A percentile compares a stretch with the other conserved stretches of the same genome.
phyloP scores from a whole-genome alignment of 2,113 vertebrate genomes.

The Dicentrarchus labrax region DNA sequence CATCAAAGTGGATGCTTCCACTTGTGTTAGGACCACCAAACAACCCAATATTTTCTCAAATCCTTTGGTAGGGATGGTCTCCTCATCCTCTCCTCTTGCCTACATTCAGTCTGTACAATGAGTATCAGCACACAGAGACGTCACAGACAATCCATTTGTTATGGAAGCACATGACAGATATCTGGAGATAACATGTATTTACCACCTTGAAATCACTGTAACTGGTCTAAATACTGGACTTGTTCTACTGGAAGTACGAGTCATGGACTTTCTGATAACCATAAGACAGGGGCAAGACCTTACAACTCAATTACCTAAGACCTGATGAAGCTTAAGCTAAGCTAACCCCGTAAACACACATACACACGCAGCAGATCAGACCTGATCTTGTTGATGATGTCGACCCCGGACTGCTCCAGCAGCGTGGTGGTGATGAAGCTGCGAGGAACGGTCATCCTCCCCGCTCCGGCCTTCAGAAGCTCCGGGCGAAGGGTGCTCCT shows the following conservation, averaged over 20 bases:
- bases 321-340: neutral
- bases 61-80: neutral
- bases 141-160: neutral
- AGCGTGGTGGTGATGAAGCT: slow-evolving; percentile 93
- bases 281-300: too few relatives aligned
- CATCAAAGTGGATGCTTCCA: neutral
- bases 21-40: neutral
- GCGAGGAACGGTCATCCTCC: slow-evolving; percentile 90
- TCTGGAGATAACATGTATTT: neutral
- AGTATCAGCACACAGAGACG: neutral
- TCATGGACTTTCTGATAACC: neutral
- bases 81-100: neutral
- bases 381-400: slow-evolving; percentile 99
- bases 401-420: slow-evolving; percentile 94
- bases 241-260: neutral
- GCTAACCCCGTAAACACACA: neutral
- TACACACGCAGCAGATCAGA: slow-evolving; percentile 56
- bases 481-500: slow-evolving; percentile 88
- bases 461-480: slow-evolving; percentile 87
- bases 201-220: neutral
- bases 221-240: neutral
- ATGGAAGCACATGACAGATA: neutral
- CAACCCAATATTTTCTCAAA: too few relatives aligned
- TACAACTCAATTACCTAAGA: neutral
- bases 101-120: neutral